Evolutionary conservation across 2,797 vertebrate genomes (phyloP), one percentile per base, ranked within the genome.

Genomic region (Ceyx erithaca): DNA sequence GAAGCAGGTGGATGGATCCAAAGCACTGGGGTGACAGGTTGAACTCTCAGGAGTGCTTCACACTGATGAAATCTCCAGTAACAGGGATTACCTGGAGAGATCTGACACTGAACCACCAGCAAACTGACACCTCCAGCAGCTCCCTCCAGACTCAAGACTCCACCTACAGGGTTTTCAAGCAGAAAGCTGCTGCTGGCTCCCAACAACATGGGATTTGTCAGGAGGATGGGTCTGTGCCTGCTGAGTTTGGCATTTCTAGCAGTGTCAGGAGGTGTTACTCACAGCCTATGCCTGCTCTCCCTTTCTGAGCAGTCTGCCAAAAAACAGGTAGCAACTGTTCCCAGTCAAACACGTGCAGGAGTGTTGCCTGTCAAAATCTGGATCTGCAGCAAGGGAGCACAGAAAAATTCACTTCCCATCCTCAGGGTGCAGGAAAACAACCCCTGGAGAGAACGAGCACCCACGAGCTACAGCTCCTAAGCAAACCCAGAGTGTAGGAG

Each of bases 21-120:
- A 79, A 46, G 14, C 55, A n/a, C 0, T 30, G 45, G 45, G 33
- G 46, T 61, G 46, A 21, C 0, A 30, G 0, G 2, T 31, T 35
- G 23, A 8, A 64, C 70, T 25, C 43, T 40, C 37, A 7, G 0
- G 3, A 28, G 2, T 5, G 57, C 14, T 40, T 79, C 63, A 21
- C 15, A 4, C 23, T 40, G 3, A 12, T 1, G 5, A 28, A 2
- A 30, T 21, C 68, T 46, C 20, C 33, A 11, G 15, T 35, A 7
- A 7, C 33, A 43, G 59, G 1, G 7, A 45, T 37, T 46, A 28
- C 40, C 4, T 6, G 33, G 55, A 66, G 51, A 59, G 25, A 54
- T 48, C 1, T 33, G 20, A 18, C 37, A 26, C 8, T 73, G 15
- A 33, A 30, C 15, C 14, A 25, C n/a, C 31, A 35, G 48, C 45